Conservation (phyloP, 2,797 vertebrate species). For the Buceros bicornis region DNA sequence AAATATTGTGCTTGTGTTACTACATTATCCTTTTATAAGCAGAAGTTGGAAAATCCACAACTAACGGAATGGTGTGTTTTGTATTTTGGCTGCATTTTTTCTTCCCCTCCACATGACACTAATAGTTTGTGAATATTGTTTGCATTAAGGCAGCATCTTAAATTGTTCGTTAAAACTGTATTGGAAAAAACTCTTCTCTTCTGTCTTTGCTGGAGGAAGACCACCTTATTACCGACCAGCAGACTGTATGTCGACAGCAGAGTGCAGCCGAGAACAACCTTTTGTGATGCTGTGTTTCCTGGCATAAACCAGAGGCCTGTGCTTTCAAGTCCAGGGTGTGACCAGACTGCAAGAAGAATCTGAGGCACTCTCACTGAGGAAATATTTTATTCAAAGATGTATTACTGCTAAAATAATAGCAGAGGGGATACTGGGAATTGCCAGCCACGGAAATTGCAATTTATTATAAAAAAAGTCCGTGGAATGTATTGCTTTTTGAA, state of each 20-base stretch:
- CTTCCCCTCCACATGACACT: neutral
- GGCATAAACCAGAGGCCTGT: neutral
- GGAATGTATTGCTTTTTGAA: slow-evolving; percentile 36
- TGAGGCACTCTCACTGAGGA: neutral
- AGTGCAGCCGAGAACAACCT: rapidly evolving
- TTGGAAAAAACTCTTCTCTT: neutral
- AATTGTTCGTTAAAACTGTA: neutral
- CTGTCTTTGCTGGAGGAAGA: neutral
- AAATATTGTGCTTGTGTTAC: neutral
- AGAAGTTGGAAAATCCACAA: neutral
- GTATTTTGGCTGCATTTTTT: neutral
- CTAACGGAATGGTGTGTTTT: neutral
- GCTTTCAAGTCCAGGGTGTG: neutral
- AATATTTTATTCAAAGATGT: slow-evolving; percentile 1
- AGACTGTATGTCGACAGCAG: neutral
- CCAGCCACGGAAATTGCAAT: neutral
- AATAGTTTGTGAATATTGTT: neutral
- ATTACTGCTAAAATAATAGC: slow-evolving; percentile 16
- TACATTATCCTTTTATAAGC: neutral
- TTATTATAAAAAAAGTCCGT: slow-evolving; percentile 23
- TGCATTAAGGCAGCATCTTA: neutral
- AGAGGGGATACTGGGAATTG: slow-evolving; percentile 35
- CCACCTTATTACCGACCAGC: neutral
- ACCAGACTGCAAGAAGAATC: neutral
- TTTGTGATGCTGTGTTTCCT: neutral